Evolutionary conservation across 2,113 vertebrate genomes (phyloP), one percentile per base, ranked within the genome.

Genomic region (Neogobius melanostomus): DNA sequence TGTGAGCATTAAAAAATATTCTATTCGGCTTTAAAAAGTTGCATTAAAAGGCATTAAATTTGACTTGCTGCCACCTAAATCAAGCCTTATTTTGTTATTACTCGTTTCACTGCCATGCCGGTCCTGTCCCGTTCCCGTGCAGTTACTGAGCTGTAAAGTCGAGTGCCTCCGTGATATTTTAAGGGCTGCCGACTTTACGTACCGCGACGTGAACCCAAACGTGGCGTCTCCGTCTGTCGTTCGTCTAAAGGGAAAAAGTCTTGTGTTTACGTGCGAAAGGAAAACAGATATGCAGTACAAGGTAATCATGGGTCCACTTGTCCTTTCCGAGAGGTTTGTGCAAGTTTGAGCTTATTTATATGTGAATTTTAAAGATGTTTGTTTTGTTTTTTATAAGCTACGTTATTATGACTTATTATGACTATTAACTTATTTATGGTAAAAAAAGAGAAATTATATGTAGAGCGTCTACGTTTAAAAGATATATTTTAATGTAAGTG

Each of bases 351-450:
- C 77, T 64, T 89, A 87, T 90, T 89, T 90, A 87, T 90, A 85
- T 88, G 81, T 76, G 82, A 85, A 82, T 85, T 90, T 84, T 90
- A 79, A 69, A 88, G 76, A 87, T 81, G 77, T 56, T 66, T 87
- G 78, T 62, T 82, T 88, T 89, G 28, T 36, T 89, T 87, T 87
- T 88, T 72, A 85, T 85, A 77, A 87, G 82, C 79, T 90, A n/a
- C n/a, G n/a, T n/a, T 86, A 59, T 86, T 90, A 87, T 88, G 84
- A 81, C 87, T 87, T 86, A 59, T 86, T 90, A 87, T 88, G 84
- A 81, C 87, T 87, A 52, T 87, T 91, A 88, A 89, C 71, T 89
- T 91, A 90, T 91, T 90, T 74, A 76, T 72, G 78, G 52, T 77
- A 79, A 69, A 71, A 74, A 70, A 80, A 72, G 71, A 68, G 66